Conservation (phyloP, 2,113 vertebrate genomes). For the Polyodon spathula region DNA sequence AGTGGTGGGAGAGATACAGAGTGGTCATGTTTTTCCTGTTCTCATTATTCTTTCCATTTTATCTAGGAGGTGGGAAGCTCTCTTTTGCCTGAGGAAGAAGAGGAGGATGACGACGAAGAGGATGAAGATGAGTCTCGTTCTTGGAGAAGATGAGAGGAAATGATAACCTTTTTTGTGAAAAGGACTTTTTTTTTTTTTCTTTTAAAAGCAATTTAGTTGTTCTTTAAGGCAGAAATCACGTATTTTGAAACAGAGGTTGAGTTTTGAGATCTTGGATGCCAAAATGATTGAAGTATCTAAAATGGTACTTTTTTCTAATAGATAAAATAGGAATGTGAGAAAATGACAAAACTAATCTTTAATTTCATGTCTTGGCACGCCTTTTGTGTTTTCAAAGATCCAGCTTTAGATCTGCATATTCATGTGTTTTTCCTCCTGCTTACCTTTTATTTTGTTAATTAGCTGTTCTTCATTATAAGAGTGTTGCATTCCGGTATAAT, state of each 20-base stretch:
- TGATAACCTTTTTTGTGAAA: conserved; percentile 19
- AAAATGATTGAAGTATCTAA: not conserved
- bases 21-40: not conserved
- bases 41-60: not conserved
- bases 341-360: not conserved
- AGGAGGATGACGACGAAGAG: conserved; percentile 92
- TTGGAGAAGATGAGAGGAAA: conserved; percentile 82
- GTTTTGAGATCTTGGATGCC: conserved; percentile 29
- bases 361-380: not conserved
- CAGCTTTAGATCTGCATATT: too few relatives aligned
- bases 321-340: conserved; percentile 1
- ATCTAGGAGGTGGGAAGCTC: conserved; percentile 74
- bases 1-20: not conserved
- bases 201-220: conserved; percentile 21
- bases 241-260: not conserved
- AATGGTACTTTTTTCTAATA: not conserved
- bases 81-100: conserved; percentile 82
- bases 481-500: too few relatives aligned
- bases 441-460: too few relatives aligned
- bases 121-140: conserved; percentile 91
- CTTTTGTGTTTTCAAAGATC: not conserved
- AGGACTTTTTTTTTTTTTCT: conserved; percentile 21
- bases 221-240: conserved; percentile 6
- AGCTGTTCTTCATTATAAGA: too few relatives aligned
- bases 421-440: too few relatives aligned